Evolutionary conservation across 1,140 invertebrate species (phyloP), one percentile per base, ranked within the genome.

Genomic region (Oppia nitens): DNA sequence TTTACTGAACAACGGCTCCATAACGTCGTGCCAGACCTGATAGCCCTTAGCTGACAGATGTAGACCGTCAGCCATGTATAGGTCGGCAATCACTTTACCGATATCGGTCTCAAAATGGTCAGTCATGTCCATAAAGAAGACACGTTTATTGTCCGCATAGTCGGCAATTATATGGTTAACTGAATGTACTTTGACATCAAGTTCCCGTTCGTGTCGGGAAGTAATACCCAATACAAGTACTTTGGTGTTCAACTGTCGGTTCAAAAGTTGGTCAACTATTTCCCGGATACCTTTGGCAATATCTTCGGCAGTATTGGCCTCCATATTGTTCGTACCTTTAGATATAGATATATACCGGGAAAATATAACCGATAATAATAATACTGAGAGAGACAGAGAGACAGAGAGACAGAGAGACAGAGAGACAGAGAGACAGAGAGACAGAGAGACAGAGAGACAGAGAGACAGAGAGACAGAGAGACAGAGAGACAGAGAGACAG

Each of bases 1-100:
- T 40, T 40, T 40, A 17, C 32, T 51, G 49, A 51, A 51, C 14
- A 26, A 45, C 6, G 53, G 53, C 28, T 54, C 53, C 53, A 54
- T 54, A 26, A 25, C 11, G 6, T 54, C 25, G 11, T 54, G 20
- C 53, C 53, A 54, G n/a, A 54, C n/a, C 20, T 54, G 9, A 26
- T 54, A 54, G 20, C 53, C 53, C 28, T 54, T 54, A 28, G 20
- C 6, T 9, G 20, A 9, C 11, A 54, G 11, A 26, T 54, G 53
- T 26, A 54, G 21, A 9, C 25, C n/a, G 21, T 54, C 53, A 6
- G 6, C 21, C 9, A 28, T 20, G 53, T 54, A 54, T 6, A 54
- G 53, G 11, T 54, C 53, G 20, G 53, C 53, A 48, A 9, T 54
- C 21, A 21, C 23, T 11, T 47, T 20, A 27, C 4, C 23, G 17